phyloP scores from a whole-genome alignment of 2,797 vertebrate genomes.

The Smutsia temminckii region DNA sequence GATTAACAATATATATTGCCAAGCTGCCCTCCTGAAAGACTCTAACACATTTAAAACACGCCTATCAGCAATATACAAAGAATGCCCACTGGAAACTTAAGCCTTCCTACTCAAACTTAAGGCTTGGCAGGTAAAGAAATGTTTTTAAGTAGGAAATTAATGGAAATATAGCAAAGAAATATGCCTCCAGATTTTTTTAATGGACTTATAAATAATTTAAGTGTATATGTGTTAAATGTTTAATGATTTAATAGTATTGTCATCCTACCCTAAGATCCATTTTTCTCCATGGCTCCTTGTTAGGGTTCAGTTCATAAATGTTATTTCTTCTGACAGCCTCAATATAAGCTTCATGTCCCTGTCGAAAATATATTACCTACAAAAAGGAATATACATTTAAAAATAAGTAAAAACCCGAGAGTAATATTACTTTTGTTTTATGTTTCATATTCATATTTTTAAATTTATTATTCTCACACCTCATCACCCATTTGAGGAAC shows the following conservation, averaged over 20 bases:
- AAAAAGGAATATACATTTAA: conserved; percentile 39
- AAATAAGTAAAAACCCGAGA: conserved; percentile 18
- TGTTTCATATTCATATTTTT: not conserved
- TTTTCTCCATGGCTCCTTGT: conserved; percentile 97
- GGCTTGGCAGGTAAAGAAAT: not conserved
- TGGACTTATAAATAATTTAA: not conserved
- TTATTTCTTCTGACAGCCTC: conserved; percentile 93
- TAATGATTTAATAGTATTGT: not conserved
- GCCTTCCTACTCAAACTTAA: not conserved
- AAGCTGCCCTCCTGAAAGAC: not conserved
- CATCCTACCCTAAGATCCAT: conserved; percentile 93
- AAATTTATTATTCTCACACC: conserved; percentile 87
- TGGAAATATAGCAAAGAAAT: not conserved
- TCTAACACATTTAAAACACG: not conserved
- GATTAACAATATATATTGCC: not conserved
- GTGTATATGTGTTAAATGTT: not conserved
- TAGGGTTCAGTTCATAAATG: conserved; percentile 92
- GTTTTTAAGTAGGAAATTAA: not conserved
- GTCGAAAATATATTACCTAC: conserved; percentile 98
- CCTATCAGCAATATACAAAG: not conserved
- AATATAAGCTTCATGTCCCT: conserved; percentile 97
- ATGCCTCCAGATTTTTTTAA: not conserved
- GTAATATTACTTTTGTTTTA: not conserved
- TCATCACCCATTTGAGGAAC: conserved; percentile 99
- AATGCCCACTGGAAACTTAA: not conserved